Conservation (phyloP, 2,888 invertebrate species). For the Omphaloscelis lunosa region DNA sequence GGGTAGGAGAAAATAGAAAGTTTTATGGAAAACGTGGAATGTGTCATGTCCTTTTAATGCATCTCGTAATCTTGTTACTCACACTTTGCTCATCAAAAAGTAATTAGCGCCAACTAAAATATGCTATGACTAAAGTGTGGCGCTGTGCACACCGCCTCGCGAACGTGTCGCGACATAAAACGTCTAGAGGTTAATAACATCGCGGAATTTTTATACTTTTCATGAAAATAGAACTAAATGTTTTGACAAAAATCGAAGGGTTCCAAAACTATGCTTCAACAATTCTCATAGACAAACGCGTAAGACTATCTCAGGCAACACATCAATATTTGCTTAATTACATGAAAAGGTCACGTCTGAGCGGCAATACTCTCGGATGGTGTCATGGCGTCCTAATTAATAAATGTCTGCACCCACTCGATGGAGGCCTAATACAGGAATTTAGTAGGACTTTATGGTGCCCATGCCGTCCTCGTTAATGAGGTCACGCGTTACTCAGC, state of each 20-base stretch:
- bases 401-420: slow-evolving; percentile 69
- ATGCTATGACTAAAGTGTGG: slow-evolving; percentile 74
- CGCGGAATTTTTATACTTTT: slow-evolving; percentile 17
- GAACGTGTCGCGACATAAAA: slow-evolving; percentile 39
- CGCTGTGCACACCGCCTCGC: slow-evolving; percentile 61
- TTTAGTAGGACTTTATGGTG: slow-evolving; percentile 75
- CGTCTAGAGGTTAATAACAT: slow-evolving; percentile 50
- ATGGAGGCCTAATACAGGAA: slow-evolving; percentile 72
- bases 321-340: slow-evolving; percentile 58
- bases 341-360: slow-evolving; percentile 54
- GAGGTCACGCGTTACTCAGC: slow-evolving; percentile 71
- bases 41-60: slow-evolving; percentile 75
- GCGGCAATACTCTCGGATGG: slow-evolving; percentile 53
- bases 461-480: slow-evolving; percentile 74
- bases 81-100: slow-evolving; percentile 84
- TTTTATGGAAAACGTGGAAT: slow-evolving; percentile 64
- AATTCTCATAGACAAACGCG: neutral
- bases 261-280: neutral
- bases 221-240: neutral
- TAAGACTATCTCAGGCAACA: slow-evolving; percentile 25
- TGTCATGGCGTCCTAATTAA: slow-evolving; percentile 72
- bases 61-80: slow-evolving; percentile 79
- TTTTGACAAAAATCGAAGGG: neutral
- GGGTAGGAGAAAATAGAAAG: slow-evolving; percentile 50
- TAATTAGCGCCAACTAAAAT: slow-evolving; percentile 82